Evolutionary conservation across 1,140 invertebrate species (phyloP).

Genomic region (Rhagoletis pomonella): DNA sequence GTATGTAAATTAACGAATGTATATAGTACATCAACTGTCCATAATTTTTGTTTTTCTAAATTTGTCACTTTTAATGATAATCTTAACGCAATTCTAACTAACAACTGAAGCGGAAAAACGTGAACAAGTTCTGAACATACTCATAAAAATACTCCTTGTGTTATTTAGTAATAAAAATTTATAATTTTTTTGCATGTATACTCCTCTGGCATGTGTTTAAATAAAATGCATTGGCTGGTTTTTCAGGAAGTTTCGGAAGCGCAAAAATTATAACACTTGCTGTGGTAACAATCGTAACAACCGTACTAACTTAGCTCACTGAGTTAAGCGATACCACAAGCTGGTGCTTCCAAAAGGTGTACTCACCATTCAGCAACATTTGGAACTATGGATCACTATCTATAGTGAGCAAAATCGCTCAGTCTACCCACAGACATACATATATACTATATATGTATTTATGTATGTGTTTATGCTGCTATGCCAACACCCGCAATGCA

Average conservation of each 20-base stretch:
- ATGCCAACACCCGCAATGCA: background rate
- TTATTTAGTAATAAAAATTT: too few relatives aligned
- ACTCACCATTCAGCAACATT: slow-evolving; percentile 1
- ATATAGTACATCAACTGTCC: background rate
- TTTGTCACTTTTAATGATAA: background rate
- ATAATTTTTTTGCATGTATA: background rate
- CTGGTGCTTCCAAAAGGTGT: background rate
- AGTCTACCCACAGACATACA: background rate
- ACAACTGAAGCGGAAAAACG: background rate
- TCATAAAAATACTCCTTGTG: background rate
- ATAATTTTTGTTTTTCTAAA: background rate
- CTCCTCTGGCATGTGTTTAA: too few relatives aligned
- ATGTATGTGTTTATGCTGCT: background rate
- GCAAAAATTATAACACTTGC: slow-evolving; percentile 19
- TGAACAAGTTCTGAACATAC: background rate
- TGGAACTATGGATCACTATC: background rate
- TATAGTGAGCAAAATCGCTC: slow-evolving; percentile 8
- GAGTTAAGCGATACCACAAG: background rate
- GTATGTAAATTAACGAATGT: background rate
- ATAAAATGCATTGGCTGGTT: background rate
- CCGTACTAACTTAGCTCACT: slow-evolving; percentile 40
- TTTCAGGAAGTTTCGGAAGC: background rate
- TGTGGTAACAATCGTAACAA: slow-evolving; percentile 26
- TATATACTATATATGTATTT: background rate
- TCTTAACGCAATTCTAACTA: background rate